These are phyloP conservation scores for Falco berigora DNA, from an alignment of 2,797 vertebrate genomes.

Conservation along the genomic window DNA sequence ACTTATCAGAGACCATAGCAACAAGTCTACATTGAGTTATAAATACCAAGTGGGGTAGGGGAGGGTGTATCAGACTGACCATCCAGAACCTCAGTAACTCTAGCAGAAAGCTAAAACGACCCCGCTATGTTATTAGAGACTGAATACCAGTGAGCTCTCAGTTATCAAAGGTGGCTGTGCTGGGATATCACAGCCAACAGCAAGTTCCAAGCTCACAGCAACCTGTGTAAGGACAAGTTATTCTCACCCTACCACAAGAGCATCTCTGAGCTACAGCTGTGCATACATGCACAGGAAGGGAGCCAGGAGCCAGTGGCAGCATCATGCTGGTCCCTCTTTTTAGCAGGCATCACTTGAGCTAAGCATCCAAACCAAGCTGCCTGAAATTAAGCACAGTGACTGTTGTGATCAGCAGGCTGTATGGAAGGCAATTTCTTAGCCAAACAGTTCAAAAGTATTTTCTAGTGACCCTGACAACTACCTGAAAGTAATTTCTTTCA, in stretches of 20 bases:
- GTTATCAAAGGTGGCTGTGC: slow-evolving; percentile 18
- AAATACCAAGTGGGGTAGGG: slow-evolving; percentile 51
- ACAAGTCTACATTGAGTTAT: slow-evolving; percentile 65
- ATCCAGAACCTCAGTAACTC: slow-evolving; percentile 53
- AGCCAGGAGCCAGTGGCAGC: not conserved
- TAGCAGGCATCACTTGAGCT: not conserved
- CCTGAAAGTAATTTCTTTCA: not conserved
- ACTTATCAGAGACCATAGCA: slow-evolving; percentile 69
- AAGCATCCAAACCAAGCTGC: not conserved
- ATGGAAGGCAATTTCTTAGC: not conserved
- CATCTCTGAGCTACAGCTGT: slow-evolving; percentile 2
- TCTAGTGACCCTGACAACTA: not conserved
- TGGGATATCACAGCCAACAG: not conserved
- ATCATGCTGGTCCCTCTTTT: not conserved
- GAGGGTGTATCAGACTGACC: slow-evolving; percentile 11
- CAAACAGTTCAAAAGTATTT: not conserved
- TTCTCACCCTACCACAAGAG: not conserved
- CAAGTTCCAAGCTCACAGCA: not conserved
- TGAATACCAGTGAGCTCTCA: slow-evolving; percentile 35
- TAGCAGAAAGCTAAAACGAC: slow-evolving; percentile 27
- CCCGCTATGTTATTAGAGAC: not conserved
- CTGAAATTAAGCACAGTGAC: not conserved
- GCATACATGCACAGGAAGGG: not conserved
- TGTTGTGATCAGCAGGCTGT: not conserved
- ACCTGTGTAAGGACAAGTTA: slow-evolving; percentile 24